Base-by-base conservation (phyloP, 2,888 invertebrate genomes). In the Mythimna vitellina region DNA sequence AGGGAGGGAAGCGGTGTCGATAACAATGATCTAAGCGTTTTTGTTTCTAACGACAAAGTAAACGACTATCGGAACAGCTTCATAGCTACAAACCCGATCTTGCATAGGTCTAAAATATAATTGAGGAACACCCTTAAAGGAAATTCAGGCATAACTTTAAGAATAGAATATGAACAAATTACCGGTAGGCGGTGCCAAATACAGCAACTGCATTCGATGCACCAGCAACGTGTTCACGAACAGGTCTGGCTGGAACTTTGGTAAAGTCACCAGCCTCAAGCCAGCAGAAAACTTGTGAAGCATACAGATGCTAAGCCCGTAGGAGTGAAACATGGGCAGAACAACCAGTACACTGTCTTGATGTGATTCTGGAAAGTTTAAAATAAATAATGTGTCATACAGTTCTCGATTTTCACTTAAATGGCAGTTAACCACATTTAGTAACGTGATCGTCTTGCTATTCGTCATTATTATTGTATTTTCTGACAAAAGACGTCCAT, bases 121-220 rank as follows among this genome's bases (percentile, higher is more conserved):
- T 7, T 56, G 17, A 17, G 29, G 29, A 56, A 29, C 17, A 29
- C 20, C 8, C 20, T 5, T 32, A 12, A 5, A 1, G 20, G 4
- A 5, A 10, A 32, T 32, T 32, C 3, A 29, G 20, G 9, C 4
- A 1, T 32, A 5, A 10, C 5, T 20, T n/a, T 58, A 12, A n/a
- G n/a, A 0, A n/a, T 54, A 25, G 22, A 60, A 32, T 10, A 20
- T 9, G 12, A 57, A 4, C 0, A n/a, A 14, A 64, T 95, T 94
- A 97, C 97, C 96, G 70, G 98, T 97, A 8, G 99, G 98, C 17
- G 99, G 99, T 32, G 98, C 98, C 20, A 97, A 83, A 87, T 97
- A 97, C 35, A 98, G 86, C 25, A 97, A 80, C 63, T 97, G 96
- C 12, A 96, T 95, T 87, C 97, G 97, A 83, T 98, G 93, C 22